These are phyloP conservation scores for Rattus rattus DNA, from an alignment of 2,113 vertebrate species.

Conservation along the genomic window DNA sequence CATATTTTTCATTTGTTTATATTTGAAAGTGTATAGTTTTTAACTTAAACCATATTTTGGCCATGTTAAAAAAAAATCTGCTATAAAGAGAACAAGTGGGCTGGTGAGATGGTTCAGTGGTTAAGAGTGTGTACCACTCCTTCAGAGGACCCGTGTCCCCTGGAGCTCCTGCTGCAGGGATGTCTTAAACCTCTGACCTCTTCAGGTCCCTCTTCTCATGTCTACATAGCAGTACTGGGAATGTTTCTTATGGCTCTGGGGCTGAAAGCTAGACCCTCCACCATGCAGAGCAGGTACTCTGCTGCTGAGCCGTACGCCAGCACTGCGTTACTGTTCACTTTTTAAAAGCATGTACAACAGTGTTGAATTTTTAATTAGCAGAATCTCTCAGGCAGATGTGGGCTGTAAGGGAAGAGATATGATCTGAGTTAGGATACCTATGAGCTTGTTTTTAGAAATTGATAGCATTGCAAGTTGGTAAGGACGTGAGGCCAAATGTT, in stretches of 20 bases:
- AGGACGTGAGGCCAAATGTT: background rate
- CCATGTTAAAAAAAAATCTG: background rate
- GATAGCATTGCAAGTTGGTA: background rate
- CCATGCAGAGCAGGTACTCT: background rate
- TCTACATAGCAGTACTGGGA: background rate
- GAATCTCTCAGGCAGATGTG: background rate
- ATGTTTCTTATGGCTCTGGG: background rate
- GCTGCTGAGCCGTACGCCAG: no score
- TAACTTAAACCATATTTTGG: background rate
- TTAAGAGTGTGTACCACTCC: background rate
- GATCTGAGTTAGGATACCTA: background rate
- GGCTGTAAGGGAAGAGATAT: background rate
- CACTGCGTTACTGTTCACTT: background rate
- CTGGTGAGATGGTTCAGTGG: background rate
- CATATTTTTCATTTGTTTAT: slow-evolving; percentile 48
- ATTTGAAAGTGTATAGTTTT: background rate
- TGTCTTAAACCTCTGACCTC: background rate
- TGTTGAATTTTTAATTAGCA: slow-evolving; percentile 2
- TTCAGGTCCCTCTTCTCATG: background rate
- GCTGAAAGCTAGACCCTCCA: background rate
- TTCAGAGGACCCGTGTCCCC: background rate
- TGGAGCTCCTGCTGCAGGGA: background rate
- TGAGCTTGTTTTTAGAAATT: background rate
- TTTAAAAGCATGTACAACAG: background rate
- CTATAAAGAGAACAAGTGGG: background rate